These are phyloP conservation scores for Atethmia centrago DNA, from an alignment of 2,888 invertebrate species.

Conservation along the genomic window DNA sequence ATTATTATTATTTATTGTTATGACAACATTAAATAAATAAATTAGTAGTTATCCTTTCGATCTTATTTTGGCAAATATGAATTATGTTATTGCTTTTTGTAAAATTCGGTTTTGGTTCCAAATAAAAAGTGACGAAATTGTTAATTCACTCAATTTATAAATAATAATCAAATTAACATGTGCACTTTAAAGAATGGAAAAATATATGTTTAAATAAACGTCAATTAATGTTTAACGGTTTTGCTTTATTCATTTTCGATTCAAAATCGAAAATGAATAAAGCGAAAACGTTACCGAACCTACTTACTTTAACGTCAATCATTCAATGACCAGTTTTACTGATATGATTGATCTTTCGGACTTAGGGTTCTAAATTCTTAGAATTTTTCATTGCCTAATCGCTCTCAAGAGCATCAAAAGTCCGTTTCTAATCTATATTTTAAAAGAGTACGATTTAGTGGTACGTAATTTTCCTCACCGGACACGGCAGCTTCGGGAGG, in stretches of 20 bases:
- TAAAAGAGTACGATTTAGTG: too few species aligned
- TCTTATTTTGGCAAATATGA: neutral
- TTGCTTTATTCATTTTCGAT: too few species aligned
- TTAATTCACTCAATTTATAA: neutral
- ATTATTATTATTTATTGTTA: too few species aligned
- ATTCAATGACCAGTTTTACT: neutral
- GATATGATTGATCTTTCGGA: neutral
- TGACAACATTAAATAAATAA: neutral
- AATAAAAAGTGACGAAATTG: constrained; percentile 11
- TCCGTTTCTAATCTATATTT: neutral
- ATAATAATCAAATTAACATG: neutral
- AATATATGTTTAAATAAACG: neutral
- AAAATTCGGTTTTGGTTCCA: neutral
- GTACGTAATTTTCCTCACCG: too few species aligned
- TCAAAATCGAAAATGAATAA: too few species aligned
- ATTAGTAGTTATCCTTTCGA: neutral
- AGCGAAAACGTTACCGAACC: neutral
- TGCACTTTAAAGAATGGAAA: neutral
- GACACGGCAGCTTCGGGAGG: too few species aligned
- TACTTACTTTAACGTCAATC: neutral
- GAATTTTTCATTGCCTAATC: neutral
- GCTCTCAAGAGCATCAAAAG: neutral
- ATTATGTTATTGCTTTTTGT: neutral
- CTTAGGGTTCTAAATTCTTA: neutral
- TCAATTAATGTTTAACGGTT: too few species aligned